Percentiles rank a stretch among this genome's conserved stretches.
These are phyloP conservation scores for Falco columbarius DNA, from an alignment of 2,797 vertebrate species.

Conservation along the genomic window DNA sequence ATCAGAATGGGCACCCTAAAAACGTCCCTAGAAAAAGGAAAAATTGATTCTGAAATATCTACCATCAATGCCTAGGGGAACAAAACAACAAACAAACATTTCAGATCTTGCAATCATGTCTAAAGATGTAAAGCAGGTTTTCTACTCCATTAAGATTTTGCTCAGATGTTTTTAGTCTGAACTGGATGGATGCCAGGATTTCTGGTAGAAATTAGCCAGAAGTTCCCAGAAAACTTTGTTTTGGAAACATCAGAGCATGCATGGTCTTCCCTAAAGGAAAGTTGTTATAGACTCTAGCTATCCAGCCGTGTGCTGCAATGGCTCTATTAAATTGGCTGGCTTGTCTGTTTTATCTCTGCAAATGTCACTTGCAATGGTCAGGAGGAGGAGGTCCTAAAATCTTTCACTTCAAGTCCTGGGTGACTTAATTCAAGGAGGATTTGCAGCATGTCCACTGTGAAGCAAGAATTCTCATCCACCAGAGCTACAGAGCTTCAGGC, in stretches of 20 bases:
- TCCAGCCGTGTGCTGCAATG: not conserved
- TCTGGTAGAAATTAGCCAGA: not conserved
- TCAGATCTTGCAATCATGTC: not conserved
- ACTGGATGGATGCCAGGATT: not conserved
- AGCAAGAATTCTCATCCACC: not conserved
- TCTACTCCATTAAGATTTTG: not conserved
- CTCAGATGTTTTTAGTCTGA: not conserved
- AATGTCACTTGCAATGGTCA: not conserved
- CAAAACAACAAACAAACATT: not conserved
- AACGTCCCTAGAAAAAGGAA: not conserved
- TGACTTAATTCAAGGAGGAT: not conserved
- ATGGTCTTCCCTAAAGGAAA: not conserved
- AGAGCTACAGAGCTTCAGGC: not conserved
- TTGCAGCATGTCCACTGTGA: not conserved
- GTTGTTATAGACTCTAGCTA: not conserved
- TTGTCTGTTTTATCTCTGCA: not conserved
- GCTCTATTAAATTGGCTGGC: not conserved
- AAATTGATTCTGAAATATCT: not conserved
- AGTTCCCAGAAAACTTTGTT: not conserved
- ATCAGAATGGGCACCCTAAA: not conserved
- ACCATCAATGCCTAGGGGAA: not conserved
- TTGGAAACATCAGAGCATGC: not conserved
- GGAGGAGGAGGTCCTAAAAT: not conserved
- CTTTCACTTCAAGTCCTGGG: not conserved
- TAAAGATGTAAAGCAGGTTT: not conserved